Conservation (phyloP, 2,888 invertebrate species). For the Buathra laborator region DNA sequence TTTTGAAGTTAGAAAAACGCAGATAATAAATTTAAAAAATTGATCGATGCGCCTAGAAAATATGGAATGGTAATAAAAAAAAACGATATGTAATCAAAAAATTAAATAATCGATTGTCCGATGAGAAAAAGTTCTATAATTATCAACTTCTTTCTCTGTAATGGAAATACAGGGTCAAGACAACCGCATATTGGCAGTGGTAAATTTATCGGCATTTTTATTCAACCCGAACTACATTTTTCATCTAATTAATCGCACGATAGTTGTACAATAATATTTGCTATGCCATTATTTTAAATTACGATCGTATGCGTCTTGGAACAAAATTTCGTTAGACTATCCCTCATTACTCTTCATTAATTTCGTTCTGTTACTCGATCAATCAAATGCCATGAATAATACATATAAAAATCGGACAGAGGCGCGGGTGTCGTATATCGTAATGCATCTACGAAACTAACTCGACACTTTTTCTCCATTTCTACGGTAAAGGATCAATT, state of each 20-base stretch:
- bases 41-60: too few species aligned
- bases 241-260: conserved; percentile 11
- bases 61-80: too few species aligned
- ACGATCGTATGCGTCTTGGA: conserved; percentile 21
- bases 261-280: conserved; percentile 17
- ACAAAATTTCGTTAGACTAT: conserved; percentile 25
- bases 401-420: conserved; percentile 46
- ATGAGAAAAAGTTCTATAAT: too few species aligned
- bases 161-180: not conserved
- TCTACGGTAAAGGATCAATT: conserved; percentile 6
- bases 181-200: conserved; percentile 8
- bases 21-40: too few species aligned
- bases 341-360: conserved; percentile 34
- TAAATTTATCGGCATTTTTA: conserved; percentile 18
- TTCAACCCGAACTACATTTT: conserved; percentile 8
- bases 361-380: conserved; percentile 4
- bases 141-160: too few species aligned
- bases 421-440: conserved; percentile 25
- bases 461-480: conserved; percentile 46
- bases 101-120: too few species aligned
- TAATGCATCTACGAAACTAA: conserved; percentile 50
- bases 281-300: conserved; percentile 6
- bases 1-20: too few species aligned
- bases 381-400: conserved; percentile 1
- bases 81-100: too few species aligned